Evolutionary conservation across 2,113 vertebrate genomes (phyloP).

Genomic region (Bos taurus): DNA sequence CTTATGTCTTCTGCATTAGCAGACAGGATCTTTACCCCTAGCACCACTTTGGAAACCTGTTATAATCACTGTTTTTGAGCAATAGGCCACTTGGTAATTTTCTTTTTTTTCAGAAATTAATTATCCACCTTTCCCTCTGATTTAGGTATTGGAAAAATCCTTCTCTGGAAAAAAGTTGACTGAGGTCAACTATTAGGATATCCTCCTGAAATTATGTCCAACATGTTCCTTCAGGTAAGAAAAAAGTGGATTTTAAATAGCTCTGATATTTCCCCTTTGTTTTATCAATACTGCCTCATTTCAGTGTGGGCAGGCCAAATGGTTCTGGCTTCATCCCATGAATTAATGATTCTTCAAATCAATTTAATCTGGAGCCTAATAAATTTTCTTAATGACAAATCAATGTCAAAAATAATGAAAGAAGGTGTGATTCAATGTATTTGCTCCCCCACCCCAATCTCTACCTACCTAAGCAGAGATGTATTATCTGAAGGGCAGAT

Average conservation of each 20-base stretch:
- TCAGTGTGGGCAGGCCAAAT: slow-evolving; percentile 51
- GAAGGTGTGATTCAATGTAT: slow-evolving; percentile 77
- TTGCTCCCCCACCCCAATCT: slow-evolving; percentile 56
- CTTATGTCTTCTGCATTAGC: neutral
- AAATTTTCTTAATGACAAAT: slow-evolving; percentile 85
- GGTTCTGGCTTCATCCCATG: slow-evolving; percentile 71
- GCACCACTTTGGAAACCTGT: neutral
- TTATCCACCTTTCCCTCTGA: neutral
- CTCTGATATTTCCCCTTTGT: slow-evolving; percentile 38
- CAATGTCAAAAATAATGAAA: slow-evolving; percentile 86
- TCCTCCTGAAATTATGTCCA: neutral
- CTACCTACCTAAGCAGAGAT: slow-evolving; percentile 72
- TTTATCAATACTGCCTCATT: slow-evolving; percentile 66
- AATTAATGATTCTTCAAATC: slow-evolving; percentile 82
- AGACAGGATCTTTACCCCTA: neutral
- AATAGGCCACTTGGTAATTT: neutral
- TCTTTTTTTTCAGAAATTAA: neutral
- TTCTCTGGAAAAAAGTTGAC: neutral
- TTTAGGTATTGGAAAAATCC: neutral
- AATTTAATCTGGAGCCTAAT: slow-evolving; percentile 81
- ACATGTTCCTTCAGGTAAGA: slow-evolving; percentile 17
- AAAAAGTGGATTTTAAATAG: slow-evolving; percentile 46
- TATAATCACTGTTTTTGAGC: neutral
- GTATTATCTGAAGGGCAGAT: slow-evolving; percentile 65
- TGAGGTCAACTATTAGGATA: neutral